phyloP scores from a whole-genome alignment of 2,888 invertebrate genomes.

The Colletes collaris region DNA sequence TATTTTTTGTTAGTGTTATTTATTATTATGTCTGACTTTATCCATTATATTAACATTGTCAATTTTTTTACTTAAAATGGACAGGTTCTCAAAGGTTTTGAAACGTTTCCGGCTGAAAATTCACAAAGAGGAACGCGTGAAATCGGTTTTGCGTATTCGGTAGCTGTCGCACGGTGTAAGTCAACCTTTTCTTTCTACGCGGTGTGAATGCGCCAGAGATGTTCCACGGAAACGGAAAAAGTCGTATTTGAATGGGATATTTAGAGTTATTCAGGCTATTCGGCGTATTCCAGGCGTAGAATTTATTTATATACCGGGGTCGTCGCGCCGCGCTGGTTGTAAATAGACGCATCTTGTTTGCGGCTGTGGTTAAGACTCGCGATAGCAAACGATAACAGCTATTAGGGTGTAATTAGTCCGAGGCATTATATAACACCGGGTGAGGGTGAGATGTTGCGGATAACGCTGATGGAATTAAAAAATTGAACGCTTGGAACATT shows the following conservation, averaged over 20 bases:
- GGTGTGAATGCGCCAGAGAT: conserved; percentile 15
- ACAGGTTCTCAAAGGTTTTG: neutral
- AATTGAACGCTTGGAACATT: neutral
- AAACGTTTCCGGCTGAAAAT: conserved; percentile 4
- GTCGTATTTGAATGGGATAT: conserved; percentile 20
- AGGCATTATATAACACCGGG: neutral
- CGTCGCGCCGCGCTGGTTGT: conserved; percentile 18
- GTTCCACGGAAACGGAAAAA: neutral
- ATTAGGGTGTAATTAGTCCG: conserved; percentile 11
- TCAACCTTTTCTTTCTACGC: conserved; percentile 6
- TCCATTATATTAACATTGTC: too few species aligned
- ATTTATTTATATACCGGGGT: conserved; percentile 40
- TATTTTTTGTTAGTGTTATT: too few species aligned
- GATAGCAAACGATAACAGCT: conserved; percentile 26
- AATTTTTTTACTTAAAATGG: too few species aligned
- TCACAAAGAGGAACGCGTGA: neutral
- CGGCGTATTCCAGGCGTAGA: conserved; percentile 27
- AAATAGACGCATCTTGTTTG: conserved; percentile 36
- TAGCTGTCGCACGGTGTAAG: neutral
- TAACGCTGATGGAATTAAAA: conserved; percentile 14
- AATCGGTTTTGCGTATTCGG: conserved; percentile 8
- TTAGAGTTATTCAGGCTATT: conserved; percentile 46
- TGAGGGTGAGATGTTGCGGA: neutral
- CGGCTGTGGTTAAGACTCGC: neutral
- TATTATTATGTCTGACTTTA: too few species aligned